Evolutionary conservation across 2,113 vertebrate species (phyloP), one percentile per base, ranked within the genome.

Genomic region (Saimiri boliviensis): DNA sequence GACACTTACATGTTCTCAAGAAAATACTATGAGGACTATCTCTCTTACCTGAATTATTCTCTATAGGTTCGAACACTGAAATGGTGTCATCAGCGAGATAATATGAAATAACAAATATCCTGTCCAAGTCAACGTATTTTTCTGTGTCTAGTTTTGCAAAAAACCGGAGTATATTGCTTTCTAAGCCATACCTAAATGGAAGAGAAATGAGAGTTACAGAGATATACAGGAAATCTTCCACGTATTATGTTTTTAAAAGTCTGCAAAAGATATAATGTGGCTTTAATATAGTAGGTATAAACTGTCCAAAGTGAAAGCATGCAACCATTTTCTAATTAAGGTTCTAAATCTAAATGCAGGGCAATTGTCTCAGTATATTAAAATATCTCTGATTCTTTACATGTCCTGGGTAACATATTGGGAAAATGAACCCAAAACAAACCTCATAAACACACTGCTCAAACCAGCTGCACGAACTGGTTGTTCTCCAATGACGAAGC

Each of bases 61-160:
- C 98, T 12, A 77, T 45, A 54, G 86, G 96, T 97, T 99, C 99
- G 98, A 99, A 99, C 92, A 99, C 95, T 7, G 98, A 98, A 94
- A 99, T 98, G 89, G 99, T 99, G 97, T 99, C 99, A 98, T 99
- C 99, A 3, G 98, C 96, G 84, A 99, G 99, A 98, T 98, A 99
- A 98, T 98, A 99, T 88, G 99, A 99, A 93, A 99, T 98, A 84
- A 99, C 92, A 95, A 99, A 99, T 90, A 98, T 97, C 27, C 99
- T 98, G 2, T 98, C 98, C 70, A 63, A 95, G 95, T 99, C 98
- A 3, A 98, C 60, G 19, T 98, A 93, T 96, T 97, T 98, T 6
- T 97, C 96, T 1, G 99, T 99, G 96, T 98, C 23, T 82, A 99
- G 97, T 97, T 98, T 99, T 37, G 98, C 99, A 45, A 91, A 91